These are phyloP conservation scores for Anabas testudineus DNA, from an alignment of 2,797 vertebrate genomes.

Conservation along the genomic window DNA sequence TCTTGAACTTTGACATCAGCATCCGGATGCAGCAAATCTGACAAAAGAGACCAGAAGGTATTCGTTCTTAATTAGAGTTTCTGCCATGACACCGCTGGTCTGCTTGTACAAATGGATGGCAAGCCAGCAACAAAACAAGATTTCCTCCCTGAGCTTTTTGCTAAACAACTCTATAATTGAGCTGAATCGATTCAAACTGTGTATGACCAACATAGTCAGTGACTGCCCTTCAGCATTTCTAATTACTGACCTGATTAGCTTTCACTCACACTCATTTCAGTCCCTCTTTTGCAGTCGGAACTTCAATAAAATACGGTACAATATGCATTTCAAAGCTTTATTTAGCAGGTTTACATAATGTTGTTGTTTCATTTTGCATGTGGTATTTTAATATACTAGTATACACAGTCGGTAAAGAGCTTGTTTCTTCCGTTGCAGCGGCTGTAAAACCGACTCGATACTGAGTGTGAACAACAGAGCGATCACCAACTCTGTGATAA, in stretches of 20 bases:
- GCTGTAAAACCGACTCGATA: constrained; percentile 4
- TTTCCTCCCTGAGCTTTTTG: constrained; percentile 35
- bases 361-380: neutral
- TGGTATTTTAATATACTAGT: neutral
- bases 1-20: constrained; percentile 32
- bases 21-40: constrained; percentile 8
- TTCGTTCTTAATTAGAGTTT: constrained; percentile 38
- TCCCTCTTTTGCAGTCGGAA: neutral
- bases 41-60: constrained; percentile 14
- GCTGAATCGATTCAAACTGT: constrained; percentile 35
- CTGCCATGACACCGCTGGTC: constrained; percentile 9
- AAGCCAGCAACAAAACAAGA: constrained; percentile 28
- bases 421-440: neutral
- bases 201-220: constrained; percentile 26
- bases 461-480: neutral
- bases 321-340: neutral
- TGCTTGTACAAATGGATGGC: constrained; percentile 8
- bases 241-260: constrained; percentile 38
- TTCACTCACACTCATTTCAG: neutral
- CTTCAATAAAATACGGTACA: neutral
- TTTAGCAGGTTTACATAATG: neutral
- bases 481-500: neutral
- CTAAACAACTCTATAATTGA: constrained; percentile 44
- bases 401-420: neutral
- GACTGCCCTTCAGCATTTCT: constrained; percentile 24